Evolutionary conservation across 2,888 invertebrate species (phyloP).

Genomic region (Hyles lineata): DNA sequence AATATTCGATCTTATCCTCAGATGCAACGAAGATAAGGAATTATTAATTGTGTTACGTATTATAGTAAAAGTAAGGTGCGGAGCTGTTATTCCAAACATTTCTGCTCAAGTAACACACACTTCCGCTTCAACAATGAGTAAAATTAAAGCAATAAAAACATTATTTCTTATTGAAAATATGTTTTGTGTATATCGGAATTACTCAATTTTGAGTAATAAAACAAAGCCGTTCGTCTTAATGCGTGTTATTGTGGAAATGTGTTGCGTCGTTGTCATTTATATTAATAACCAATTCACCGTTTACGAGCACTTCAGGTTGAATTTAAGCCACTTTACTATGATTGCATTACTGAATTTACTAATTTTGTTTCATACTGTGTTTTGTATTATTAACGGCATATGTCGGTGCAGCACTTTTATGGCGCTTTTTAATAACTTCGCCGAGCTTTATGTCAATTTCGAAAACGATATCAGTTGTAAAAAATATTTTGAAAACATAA

Average conservation of each 20-base stretch:
- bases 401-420: not conserved
- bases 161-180: slow-evolving; percentile 17
- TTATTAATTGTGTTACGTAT: not conserved
- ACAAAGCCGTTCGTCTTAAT: not conserved
- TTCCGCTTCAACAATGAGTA: not conserved
- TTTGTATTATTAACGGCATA: not conserved
- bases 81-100: not conserved
- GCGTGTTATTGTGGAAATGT: not conserved
- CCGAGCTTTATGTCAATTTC: not conserved
- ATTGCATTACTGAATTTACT: too few species aligned
- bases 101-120: not conserved
- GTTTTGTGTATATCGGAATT: slow-evolving; percentile 24
- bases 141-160: slow-evolving; percentile 21
- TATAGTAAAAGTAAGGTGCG: too few species aligned
- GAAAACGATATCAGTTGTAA: not conserved
- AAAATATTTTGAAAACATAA: not conserved
- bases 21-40: not conserved
- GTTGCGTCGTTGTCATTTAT: not conserved
- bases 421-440: not conserved
- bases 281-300: not conserved
- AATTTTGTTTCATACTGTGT: too few species aligned
- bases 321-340: not conserved
- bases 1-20: not conserved
- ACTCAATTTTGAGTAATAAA: not conserved
- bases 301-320: not conserved